phyloP scores from a whole-genome alignment of 2,888 invertebrate species.

The Aphidoletes aphidimyza region DNA sequence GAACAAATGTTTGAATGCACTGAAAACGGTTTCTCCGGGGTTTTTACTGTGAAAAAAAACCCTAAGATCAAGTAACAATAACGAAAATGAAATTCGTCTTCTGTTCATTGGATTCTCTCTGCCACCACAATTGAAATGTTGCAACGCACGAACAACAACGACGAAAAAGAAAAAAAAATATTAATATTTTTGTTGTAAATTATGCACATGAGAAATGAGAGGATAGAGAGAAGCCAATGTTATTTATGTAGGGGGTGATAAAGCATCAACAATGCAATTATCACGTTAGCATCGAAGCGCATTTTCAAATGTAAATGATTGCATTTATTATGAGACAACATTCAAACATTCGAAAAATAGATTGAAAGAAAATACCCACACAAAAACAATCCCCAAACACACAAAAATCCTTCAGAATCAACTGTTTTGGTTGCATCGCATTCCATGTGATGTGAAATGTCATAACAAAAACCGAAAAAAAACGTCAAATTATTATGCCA shows the following conservation, averaged over 20 bases:
- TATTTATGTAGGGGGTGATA: not conserved
- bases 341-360: not conserved
- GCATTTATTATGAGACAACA: not conserved
- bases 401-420: not conserved
- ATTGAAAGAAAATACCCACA: not conserved
- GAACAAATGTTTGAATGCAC: not conserved
- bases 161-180: not conserved
- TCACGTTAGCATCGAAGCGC: not conserved
- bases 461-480: not conserved
- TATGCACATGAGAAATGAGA: not conserved
- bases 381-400: not conserved
- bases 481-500: not conserved
- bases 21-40: too few species aligned
- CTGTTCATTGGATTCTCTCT: not conserved
- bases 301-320: not conserved
- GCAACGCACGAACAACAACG: not conserved
- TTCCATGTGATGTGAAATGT: not conserved
- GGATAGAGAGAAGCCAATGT: not conserved
- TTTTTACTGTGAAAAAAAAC: not conserved
- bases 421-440: not conserved
- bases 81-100: too few species aligned
- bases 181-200: not conserved
- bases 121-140: not conserved
- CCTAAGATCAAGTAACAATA: too few species aligned
- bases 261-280: not conserved